Evolutionary conservation across 1,140 invertebrate species (phyloP).

Genomic region (Pachyrhynchus sulphureomaculatus): DNA sequence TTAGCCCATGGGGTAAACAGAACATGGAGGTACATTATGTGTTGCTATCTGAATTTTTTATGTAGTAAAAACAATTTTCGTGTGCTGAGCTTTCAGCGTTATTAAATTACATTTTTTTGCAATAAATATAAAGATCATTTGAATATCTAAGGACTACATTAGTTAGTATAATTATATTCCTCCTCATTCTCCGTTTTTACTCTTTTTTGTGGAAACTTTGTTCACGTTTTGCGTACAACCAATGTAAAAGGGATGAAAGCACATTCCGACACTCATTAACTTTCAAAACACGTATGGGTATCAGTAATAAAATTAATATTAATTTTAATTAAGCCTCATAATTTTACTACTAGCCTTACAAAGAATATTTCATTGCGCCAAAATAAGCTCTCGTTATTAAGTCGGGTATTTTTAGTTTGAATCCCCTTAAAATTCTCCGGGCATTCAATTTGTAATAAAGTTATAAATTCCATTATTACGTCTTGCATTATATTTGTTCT

Average conservation of each 20-base stretch:
- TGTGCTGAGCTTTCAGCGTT: no score
- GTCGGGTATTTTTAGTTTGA: neutral
- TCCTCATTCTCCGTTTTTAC: no score
- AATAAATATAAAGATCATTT: no score
- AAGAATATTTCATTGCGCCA: neutral
- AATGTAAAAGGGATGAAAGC: neutral
- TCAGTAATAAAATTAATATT: slow-evolving; percentile 3
- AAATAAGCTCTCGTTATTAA: neutral
- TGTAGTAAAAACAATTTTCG: no score
- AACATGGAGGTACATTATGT: no score
- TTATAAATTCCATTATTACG: slow-evolving; percentile 15
- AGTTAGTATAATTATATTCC: no score
- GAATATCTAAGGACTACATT: no score
- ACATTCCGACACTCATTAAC: neutral
- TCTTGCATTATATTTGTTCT: slow-evolving; percentile 16
- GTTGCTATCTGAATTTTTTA: no score
- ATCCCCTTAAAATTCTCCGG: neutral
- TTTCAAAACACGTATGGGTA: neutral
- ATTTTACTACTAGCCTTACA: neutral
- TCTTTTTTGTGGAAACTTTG: neutral
- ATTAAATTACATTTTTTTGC: no score
- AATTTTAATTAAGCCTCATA: neutral
- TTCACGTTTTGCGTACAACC: neutral
- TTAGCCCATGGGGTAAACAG: no score
- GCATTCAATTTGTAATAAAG: slow-evolving; percentile 16